Conservation (phyloP, 2,113 vertebrate genomes). For the Zosterops hypoxanthus region DNA sequence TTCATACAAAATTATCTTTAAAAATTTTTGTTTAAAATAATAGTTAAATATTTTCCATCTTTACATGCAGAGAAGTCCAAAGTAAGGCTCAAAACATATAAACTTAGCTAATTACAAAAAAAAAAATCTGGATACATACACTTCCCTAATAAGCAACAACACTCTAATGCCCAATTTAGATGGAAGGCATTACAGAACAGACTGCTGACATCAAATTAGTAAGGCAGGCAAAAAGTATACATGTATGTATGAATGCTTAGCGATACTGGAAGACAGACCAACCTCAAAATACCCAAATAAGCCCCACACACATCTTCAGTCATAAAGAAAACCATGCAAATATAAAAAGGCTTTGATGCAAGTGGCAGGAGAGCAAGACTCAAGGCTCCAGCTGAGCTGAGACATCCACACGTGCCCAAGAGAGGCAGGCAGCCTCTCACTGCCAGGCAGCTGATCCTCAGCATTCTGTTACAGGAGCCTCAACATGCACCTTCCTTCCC, state of each 20-base stretch:
- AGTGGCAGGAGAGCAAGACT: not conserved
- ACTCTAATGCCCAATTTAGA: not conserved
- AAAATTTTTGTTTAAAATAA: not conserved
- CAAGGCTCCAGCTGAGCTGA: not conserved
- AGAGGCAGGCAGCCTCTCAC: not conserved
- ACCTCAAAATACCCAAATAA: not conserved
- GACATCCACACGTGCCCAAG: rapidly evolving
- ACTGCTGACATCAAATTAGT: not conserved
- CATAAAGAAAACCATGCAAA: not conserved
- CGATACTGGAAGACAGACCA: not conserved
- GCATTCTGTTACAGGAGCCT: not conserved
- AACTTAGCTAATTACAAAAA: not conserved
- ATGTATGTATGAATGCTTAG: not conserved
- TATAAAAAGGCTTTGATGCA: not conserved
- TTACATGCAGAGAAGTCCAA: not conserved
- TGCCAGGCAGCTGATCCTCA: not conserved
- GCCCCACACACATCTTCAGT: not conserved
- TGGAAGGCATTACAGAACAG: rapidly evolving
- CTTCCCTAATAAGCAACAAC: not conserved
- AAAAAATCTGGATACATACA: not conserved
- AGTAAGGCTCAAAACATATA: not conserved
- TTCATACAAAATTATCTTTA: not conserved
- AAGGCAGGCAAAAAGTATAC: not conserved
- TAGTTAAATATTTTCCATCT: not conserved
- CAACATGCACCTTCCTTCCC: not conserved